A percentile compares a stretch with the other conserved stretches of the same genome.
Conservation (phyloP, 2,888 invertebrate species). For the Lysandra coridon region DNA sequence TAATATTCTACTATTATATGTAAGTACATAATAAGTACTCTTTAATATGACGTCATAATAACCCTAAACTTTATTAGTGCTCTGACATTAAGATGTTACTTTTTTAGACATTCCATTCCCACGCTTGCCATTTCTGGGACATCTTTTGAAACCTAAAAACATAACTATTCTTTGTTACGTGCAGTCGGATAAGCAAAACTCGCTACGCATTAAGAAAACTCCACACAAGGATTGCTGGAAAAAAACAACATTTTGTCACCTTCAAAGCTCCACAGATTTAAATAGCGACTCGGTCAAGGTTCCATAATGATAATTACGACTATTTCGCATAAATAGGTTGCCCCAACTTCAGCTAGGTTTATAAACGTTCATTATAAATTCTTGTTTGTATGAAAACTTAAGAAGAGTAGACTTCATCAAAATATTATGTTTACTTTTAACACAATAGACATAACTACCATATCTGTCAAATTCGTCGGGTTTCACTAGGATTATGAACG, state of each 20-base stretch:
- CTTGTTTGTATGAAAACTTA: not conserved
- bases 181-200: not conserved
- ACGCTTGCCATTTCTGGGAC: not conserved
- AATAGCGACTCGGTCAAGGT: slow-evolving; percentile 24
- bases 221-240: slow-evolving; percentile 12
- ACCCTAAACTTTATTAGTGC: not conserved
- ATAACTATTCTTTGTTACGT: not conserved
- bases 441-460: too few relatives aligned
- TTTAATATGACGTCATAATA: not conserved
- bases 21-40: not conserved
- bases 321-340: slow-evolving; percentile 4
- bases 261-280: not conserved
- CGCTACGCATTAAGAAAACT: not conserved
- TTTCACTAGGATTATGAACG: too few relatives aligned
- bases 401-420: not conserved
- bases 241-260: slow-evolving; percentile 22
- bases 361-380: not conserved
- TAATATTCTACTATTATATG: not conserved
- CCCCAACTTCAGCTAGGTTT: not conserved
- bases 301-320: not conserved
- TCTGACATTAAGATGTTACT: not conserved
- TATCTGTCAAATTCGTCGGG: too few relatives aligned
- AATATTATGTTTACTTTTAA: too few relatives aligned
- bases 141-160: not conserved
- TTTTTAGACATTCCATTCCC: not conserved